Percentiles rank a stretch among this genome's conserved stretches.
phyloP scores from a whole-genome alignment of 2,113 vertebrate genomes.

The Calidris pugnax region DNA sequence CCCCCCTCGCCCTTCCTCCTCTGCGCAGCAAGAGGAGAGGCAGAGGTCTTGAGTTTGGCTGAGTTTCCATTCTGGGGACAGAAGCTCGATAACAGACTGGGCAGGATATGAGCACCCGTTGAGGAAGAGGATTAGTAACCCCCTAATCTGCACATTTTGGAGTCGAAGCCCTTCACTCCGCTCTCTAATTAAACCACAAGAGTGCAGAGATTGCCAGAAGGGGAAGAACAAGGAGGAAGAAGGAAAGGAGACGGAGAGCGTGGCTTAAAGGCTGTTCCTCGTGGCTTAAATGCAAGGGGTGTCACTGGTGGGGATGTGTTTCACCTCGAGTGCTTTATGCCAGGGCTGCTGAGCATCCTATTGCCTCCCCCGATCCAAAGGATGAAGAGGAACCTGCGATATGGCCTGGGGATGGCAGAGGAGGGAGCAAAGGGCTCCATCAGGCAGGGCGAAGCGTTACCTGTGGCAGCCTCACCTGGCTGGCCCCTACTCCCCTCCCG shows the following conservation, averaged over 20 bases:
- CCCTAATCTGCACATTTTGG: conserved; percentile 27
- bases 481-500: accelerated
- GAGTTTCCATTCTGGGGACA: conserved; percentile 5
- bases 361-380: neutral
- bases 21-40: neutral
- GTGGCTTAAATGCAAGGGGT: neutral
- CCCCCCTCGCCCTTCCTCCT: neutral
- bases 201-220: conserved; percentile 20
- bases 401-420: neutral
- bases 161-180: neutral
- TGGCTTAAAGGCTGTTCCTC: neutral
- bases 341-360: neutral
- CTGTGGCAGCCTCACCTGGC: neutral
- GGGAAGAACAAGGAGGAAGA: neutral
- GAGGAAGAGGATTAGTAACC: conserved; percentile 39
- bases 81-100: neutral
- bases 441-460: neutral
- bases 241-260: neutral
- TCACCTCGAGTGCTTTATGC: neutral
- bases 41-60: neutral
- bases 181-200: conserved; percentile 45
- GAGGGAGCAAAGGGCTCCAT: neutral
- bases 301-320: neutral
- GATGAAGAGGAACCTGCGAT: neutral
- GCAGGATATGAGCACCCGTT: conserved; percentile 25